Evolutionary conservation across 2,113 vertebrate genomes (phyloP).

Genomic region (Ageneiosus marmoratus): DNA sequence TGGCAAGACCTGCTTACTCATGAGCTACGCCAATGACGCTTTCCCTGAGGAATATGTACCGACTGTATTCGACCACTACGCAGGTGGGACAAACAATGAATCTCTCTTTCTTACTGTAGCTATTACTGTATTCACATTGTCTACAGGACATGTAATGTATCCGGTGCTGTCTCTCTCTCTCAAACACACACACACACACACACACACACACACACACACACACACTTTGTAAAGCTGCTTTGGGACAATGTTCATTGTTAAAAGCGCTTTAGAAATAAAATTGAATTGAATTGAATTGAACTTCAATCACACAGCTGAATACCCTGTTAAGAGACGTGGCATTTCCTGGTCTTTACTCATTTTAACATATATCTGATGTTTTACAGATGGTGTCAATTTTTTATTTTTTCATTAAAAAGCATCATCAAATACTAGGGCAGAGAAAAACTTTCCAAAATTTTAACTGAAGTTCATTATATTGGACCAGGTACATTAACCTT

Average conservation of each 20-base stretch:
- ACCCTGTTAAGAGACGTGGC: neutral
- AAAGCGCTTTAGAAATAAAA: too few relatives aligned
- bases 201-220: too few relatives aligned
- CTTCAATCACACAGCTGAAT: too few relatives aligned
- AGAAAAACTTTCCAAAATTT: too few relatives aligned
- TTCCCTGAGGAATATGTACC: conserved; percentile 98
- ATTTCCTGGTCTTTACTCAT: neutral
- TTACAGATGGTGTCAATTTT: too few relatives aligned
- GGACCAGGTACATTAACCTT: neutral
- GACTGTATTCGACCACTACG: conserved; percentile 97
- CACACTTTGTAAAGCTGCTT: neutral
- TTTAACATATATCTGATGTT: too few relatives aligned
- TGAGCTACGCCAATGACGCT: conserved; percentile 98
- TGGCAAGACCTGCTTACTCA: conserved; percentile 95
- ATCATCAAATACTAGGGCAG: too few relatives aligned
- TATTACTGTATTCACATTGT: conserved; percentile 52
- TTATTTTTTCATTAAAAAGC: too few relatives aligned
- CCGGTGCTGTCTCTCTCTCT: neutral
- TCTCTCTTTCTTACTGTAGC: neutral
- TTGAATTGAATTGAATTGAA: too few relatives aligned
- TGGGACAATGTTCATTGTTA: too few relatives aligned
- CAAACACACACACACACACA: neutral
- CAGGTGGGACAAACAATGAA: conserved; percentile 75
- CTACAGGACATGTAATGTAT: neutral
- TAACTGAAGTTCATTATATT: too few relatives aligned